Base-by-base conservation (phyloP, 92 coral and sea anemone genomes). In the Palythoa heliodiscus region DNA sequence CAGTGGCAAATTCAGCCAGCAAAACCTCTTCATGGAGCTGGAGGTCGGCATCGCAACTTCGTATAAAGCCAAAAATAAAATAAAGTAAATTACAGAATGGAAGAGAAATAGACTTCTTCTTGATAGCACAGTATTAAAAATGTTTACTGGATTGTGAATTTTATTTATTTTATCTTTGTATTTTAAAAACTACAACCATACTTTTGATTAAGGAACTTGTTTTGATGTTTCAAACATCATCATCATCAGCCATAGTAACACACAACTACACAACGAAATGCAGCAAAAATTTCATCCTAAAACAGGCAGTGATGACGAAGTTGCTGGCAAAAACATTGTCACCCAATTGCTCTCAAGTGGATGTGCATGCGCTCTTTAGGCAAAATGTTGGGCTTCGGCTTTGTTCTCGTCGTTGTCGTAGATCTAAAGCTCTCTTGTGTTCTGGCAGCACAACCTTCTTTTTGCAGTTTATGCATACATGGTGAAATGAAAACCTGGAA, bases 401-500 rank as follows among this genome's bases (percentile, higher is more conserved):
- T n/a, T n/a, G n/a, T n/a, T n/a, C n/a, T n/a, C n/a, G n/a, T n/a
- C n/a, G n/a, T n/a, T n/a, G n/a, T n/a, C n/a, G n/a, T n/a, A n/a
- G n/a, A n/a, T n/a, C n/a, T n/a, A n/a, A n/a, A n/a, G n/a, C n/a
- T n/a, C n/a, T n/a, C n/a, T n/a, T 82, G 22, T 64, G 76, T 68
- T 69, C 86, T 82, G 77, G 63, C 86, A 82, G 52, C 52, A 69
- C 86, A 64, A 82, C 77, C 75, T 69, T 82, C 77, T 70, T 82
- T 70, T 64, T 82, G 86, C 77, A 82, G 77, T 82, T 82, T 17
- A 82, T 17, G 66, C 86, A 68, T 76, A 76, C 82, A 73, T 47
- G 58, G 29, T 73, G 47, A 48, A 39, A 74, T 48, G 78, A 74
- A 55, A 48, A 48, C 63, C 29, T 17, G 61, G 78, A 74, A 74